Percentiles rank a stretch among this genome's conserved stretches.
These are phyloP conservation scores for Trissonchulus sp. DNA, from an alignment of 2,888 invertebrate genomes.

Conservation along the genomic window DNA sequence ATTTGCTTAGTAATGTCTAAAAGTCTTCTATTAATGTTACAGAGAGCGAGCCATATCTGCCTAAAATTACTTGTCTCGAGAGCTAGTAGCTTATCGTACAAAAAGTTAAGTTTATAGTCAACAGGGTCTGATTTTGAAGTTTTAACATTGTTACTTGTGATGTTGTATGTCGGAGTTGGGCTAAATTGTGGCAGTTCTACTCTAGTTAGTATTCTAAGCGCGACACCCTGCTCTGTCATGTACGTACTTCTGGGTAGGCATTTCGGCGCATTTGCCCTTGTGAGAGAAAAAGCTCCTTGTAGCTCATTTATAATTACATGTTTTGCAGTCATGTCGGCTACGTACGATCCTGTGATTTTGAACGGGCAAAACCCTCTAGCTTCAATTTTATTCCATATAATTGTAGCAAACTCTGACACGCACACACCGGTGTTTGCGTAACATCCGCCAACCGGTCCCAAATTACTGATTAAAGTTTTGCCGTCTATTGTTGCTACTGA, in stretches of 20 bases:
- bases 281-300: background rate
- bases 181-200: too few species aligned
- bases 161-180: too few species aligned
- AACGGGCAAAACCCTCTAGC: background rate
- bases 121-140: too few species aligned
- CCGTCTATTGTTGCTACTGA: too few species aligned
- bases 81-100: background rate
- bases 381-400: background rate
- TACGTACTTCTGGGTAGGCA: too few species aligned
- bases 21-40: background rate
- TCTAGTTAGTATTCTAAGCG: too few species aligned
- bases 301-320: background rate
- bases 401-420: background rate
- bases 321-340: background rate
- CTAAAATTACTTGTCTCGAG: conserved; percentile 14
- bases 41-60: too few species aligned
- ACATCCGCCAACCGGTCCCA: conserved; percentile 8
- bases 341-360: background rate
- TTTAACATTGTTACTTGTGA: too few species aligned
- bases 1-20: conserved; percentile 16
- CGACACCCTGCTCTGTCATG: too few species aligned
- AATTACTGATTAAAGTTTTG: background rate
- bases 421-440: background rate
- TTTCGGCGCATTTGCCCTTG: background rate
- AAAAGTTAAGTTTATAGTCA: conserved; percentile 13